Evolutionary conservation across 2,888 invertebrate species (phyloP), one percentile per base, ranked within the genome.

Genomic region (Drosophila falleni): DNA sequence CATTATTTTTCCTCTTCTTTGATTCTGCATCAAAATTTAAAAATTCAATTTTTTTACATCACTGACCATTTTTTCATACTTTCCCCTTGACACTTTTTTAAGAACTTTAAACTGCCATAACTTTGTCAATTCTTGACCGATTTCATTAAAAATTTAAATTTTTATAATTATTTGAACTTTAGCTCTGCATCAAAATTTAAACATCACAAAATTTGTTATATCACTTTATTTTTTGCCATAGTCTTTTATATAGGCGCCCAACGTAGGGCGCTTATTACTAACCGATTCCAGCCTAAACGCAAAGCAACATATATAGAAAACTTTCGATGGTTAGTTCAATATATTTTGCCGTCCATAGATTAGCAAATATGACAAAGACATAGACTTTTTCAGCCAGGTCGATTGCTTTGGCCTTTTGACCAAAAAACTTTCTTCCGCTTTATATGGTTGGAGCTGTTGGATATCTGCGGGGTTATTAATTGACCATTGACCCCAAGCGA

Each of bases 391-490:
- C 13, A 59, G 42, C 15, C 55, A 49, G 63, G 63, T 51, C 53
- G 59, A 51, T 56, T 41, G 37, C 37, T 50, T 55, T 63, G 46
- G 71, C 72, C 71, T 63, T 63, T 75, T 75, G 67, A 64, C 54
- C 58, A 61, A 26, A 69, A 76, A 76, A 76, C 76, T 76, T 76
- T 76, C 76, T 65, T 76, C 67, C 58, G 53, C 23, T 61, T 50
- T 63, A 58, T 75, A 60, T 74, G 65, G 58, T 31, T n/a, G n/a
- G 35, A 39, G 13, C 31, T 54, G 26, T 2, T 35, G 50, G 33
- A 19, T 49, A 15, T 54, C 41, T 44, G 65, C n/a, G 73, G 74
- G 81, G 81, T 80, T 87, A 84, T 87, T 85, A 80, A 80, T 84
- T 77, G 77, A 74, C 78, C 77, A 70, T 77, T 77, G 78, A 77